Conservation (phyloP, 1,140 invertebrate genomes). For the Nylanderia fulva region DNA sequence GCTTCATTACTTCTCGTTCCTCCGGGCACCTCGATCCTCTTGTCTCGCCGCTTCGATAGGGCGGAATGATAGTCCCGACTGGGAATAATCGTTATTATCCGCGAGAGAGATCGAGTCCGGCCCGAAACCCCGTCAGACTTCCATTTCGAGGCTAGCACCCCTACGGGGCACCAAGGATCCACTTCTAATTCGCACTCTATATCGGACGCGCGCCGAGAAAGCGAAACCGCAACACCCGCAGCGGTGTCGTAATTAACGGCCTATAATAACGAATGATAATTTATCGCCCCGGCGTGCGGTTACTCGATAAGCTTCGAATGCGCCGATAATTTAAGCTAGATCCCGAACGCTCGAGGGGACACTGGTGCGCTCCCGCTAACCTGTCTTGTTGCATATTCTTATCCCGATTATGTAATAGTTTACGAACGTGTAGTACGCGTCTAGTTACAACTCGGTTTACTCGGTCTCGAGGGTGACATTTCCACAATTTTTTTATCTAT, state of each 20-base stretch:
- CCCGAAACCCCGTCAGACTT: neutral
- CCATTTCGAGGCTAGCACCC: slow-evolving; percentile 24
- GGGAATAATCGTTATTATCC: slow-evolving; percentile 29
- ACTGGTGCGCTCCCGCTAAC: neutral
- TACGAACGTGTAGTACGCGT: neutral
- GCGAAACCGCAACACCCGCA: slow-evolving; percentile 38
- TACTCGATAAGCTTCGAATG: slow-evolving; percentile 34
- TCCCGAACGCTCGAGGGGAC: slow-evolving; percentile 17
- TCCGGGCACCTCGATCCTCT: neutral
- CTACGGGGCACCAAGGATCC: neutral
- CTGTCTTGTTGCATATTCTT: slow-evolving; percentile 14
- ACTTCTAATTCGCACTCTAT: slow-evolving; percentile 40
- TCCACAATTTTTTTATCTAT: neutral
- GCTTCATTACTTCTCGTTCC: slow-evolving; percentile 34
- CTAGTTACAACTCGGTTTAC: neutral
- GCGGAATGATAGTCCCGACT: slow-evolving; percentile 8
- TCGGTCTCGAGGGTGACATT: neutral
- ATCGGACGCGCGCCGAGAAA: slow-evolving; percentile 1
- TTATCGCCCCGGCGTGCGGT: slow-evolving; percentile 21
- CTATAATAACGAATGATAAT: slow-evolving; percentile 56
- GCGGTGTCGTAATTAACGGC: slow-evolving; percentile 38
- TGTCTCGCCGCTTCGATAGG: slow-evolving; percentile 6
- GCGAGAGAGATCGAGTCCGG: slow-evolving; percentile 29
- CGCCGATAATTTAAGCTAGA: slow-evolving; percentile 42
- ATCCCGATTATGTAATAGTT: slow-evolving; percentile 17